Percentiles rank a stretch among this genome's conserved stretches.
Evolutionary conservation across 2,113 vertebrate species (phyloP).

Genomic region (Bubo bubo): DNA sequence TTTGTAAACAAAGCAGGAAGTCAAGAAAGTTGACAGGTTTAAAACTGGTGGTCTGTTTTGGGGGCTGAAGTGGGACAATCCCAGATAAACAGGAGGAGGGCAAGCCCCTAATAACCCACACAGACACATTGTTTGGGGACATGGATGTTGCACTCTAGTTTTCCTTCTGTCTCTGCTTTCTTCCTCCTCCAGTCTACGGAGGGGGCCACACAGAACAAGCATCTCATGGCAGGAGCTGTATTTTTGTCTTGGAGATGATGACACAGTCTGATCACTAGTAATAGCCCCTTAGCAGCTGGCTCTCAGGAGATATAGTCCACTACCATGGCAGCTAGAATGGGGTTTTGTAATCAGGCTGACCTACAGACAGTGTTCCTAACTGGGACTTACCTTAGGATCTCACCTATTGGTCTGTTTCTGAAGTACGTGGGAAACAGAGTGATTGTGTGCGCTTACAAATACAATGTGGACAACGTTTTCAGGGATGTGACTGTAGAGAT

Average conservation of each 20-base stretch:
- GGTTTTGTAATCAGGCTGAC: neutral
- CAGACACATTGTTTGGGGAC: neutral
- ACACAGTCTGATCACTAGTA: neutral
- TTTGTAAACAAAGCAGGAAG: neutral
- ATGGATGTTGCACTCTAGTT: neutral
- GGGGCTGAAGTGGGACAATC: neutral
- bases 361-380: neutral
- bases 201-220: neutral
- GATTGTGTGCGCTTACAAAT: neutral
- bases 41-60: neutral
- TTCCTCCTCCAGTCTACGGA: neutral
- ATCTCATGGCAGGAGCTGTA: neutral
- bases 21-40: neutral
- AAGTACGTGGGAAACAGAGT: neutral
- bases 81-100: neutral
- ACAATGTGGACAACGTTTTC: neutral
- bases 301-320: neutral
- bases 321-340: neutral
- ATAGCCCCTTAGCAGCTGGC: neutral
- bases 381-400: neutral
- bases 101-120: rapidly evolving
- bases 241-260: neutral
- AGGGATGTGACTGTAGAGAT: rapidly evolving
- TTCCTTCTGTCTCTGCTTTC: neutral
- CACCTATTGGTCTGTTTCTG: neutral